A percentile compares a stretch with the other conserved stretches of the same genome.
Conservation (phyloP, 2,888 invertebrate genomes). For the Pelosia muscerda region DNA sequence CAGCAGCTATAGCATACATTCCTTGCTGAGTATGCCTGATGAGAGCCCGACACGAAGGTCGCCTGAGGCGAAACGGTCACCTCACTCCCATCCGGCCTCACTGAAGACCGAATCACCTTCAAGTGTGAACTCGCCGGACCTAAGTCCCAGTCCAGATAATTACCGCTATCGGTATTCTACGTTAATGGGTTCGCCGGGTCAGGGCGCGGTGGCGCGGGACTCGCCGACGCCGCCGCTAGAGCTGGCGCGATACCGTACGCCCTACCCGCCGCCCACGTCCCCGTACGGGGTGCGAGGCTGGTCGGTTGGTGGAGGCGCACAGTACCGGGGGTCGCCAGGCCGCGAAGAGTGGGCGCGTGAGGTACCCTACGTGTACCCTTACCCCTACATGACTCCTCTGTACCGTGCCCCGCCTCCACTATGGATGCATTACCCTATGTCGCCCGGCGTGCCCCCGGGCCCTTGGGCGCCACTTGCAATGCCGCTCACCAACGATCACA, state of each 20-base stretch:
- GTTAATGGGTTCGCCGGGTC: slow-evolving; percentile 71
- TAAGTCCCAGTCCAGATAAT: slow-evolving; percentile 78
- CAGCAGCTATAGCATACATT: slow-evolving; percentile 95
- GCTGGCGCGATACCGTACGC: slow-evolving; percentile 75
- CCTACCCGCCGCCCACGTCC: slow-evolving; percentile 59
- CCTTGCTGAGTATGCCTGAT: slow-evolving; percentile 90
- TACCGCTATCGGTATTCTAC: slow-evolving; percentile 76
- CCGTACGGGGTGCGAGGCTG: slow-evolving; percentile 59
- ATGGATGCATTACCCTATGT: slow-evolving; percentile 83
- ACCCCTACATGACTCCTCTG: slow-evolving; percentile 80
- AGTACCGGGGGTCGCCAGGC: slow-evolving; percentile 58
- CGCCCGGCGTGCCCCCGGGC: slow-evolving; percentile 78
- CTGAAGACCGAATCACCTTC: slow-evolving; percentile 77
- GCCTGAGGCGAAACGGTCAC: slow-evolving; percentile 76
- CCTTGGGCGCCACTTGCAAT: slow-evolving; percentile 85
- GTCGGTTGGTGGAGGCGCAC: slow-evolving; percentile 44
- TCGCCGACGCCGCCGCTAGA: slow-evolving; percentile 69
- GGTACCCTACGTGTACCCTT: slow-evolving; percentile 74
- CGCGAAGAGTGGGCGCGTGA: slow-evolving; percentile 70
- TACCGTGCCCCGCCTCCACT: slow-evolving; percentile 76
- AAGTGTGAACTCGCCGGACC: slow-evolving; percentile 77
- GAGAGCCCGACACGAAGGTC: slow-evolving; percentile 74
- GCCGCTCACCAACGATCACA: slow-evolving; percentile 81
- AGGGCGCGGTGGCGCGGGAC: slow-evolving; percentile 65
- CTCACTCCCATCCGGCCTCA: slow-evolving; percentile 72